These are phyloP conservation scores for Apogon talboti DNA, from an alignment of 2,797 vertebrate species.

Conservation along the genomic window DNA sequence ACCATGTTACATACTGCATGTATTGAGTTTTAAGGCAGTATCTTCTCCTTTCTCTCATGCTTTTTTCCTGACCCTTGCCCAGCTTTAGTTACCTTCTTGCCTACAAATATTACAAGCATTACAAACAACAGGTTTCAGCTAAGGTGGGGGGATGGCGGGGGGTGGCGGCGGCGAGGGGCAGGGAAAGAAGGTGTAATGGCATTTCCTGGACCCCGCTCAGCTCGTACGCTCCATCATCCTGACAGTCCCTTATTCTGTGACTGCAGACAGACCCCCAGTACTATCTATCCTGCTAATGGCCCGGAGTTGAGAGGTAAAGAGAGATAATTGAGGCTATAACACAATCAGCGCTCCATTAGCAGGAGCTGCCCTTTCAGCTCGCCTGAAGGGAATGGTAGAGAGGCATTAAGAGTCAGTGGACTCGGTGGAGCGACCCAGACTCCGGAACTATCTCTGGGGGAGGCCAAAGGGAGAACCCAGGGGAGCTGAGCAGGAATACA, in stretches of 20 bases:
- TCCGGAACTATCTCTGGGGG: conserved; percentile 36
- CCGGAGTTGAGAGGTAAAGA: conserved; percentile 67
- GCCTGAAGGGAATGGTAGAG: conserved; percentile 46
- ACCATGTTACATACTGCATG: not conserved
- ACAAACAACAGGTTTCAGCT: conserved; percentile 40
- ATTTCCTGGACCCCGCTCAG: conserved; percentile 60
- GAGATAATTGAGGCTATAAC: conserved; percentile 78
- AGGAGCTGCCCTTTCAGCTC: conserved; percentile 55
- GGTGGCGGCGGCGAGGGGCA: too few species aligned
- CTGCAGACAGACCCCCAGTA: conserved; percentile 49
- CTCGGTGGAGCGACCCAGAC: conserved; percentile 46
- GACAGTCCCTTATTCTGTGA: conserved; percentile 63
- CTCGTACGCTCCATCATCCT: conserved; percentile 62
- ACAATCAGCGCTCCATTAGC: conserved; percentile 78
- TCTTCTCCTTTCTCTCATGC: conserved; percentile 3
- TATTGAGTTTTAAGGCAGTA: too few species aligned
- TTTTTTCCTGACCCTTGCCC: conserved; percentile 6
- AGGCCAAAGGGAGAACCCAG: conserved; percentile 22
- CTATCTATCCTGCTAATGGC: conserved; percentile 76
- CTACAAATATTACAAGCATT: conserved; percentile 24
- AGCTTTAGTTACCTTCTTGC: conserved; percentile 34
- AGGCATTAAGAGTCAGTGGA: conserved; percentile 47
- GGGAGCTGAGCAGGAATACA: conserved; percentile 45
- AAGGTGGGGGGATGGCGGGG: not conserved
- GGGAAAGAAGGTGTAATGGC: conserved; percentile 54